Evolutionary conservation across 2,113 vertebrate genomes (phyloP).

Genomic region (Gasterosteus aculeatus): DNA sequence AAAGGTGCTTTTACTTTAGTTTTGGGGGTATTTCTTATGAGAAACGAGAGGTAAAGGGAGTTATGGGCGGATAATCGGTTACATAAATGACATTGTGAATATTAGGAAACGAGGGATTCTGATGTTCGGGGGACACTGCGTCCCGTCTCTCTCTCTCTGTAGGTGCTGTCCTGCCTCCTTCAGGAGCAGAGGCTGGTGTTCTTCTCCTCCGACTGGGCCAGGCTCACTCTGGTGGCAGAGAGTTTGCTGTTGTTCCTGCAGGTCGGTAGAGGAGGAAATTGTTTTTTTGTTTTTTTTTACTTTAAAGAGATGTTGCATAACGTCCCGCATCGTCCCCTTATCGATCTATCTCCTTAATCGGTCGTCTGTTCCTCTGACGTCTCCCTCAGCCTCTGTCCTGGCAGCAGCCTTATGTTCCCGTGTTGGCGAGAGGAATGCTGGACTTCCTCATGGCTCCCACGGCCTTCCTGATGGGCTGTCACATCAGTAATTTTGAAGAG

Average conservation of each 20-base stretch:
- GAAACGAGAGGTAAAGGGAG: not conserved
- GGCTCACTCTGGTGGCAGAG: slow-evolving; percentile 89
- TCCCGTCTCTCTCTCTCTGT: slow-evolving; percentile 14
- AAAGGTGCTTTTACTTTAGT: not conserved
- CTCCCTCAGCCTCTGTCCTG: slow-evolving; percentile 86
- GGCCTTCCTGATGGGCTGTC: slow-evolving; percentile 96
- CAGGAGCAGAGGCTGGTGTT: slow-evolving; percentile 91
- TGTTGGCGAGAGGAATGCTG: slow-evolving; percentile 91
- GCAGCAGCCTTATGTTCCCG: slow-evolving; percentile 94
- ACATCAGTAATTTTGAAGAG: slow-evolving; percentile 88
- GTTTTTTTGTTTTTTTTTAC: not conserved
- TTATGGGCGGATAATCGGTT: not conserved
- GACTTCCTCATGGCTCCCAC: slow-evolving; percentile 99
- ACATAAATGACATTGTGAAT: not conserved
- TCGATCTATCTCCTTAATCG: not conserved
- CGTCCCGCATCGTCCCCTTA: not conserved
- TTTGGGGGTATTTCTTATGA: not conserved
- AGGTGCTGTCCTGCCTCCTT: slow-evolving; percentile 91
- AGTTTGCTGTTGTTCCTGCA: slow-evolving; percentile 89
- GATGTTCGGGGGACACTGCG: not conserved
- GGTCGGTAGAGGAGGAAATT: slow-evolving; percentile 39
- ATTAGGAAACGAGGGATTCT: not conserved
- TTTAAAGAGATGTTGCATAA: not conserved
- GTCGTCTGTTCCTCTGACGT: not conserved
- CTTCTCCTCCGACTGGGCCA: slow-evolving; percentile 91